A percentile compares a stretch with the other conserved stretches of the same genome.
These are phyloP conservation scores for Cassiopea andromeda DNA, from an alignment of 30 jellyfish, hydroid and myxozoan species.

Conservation along the genomic window DNA sequence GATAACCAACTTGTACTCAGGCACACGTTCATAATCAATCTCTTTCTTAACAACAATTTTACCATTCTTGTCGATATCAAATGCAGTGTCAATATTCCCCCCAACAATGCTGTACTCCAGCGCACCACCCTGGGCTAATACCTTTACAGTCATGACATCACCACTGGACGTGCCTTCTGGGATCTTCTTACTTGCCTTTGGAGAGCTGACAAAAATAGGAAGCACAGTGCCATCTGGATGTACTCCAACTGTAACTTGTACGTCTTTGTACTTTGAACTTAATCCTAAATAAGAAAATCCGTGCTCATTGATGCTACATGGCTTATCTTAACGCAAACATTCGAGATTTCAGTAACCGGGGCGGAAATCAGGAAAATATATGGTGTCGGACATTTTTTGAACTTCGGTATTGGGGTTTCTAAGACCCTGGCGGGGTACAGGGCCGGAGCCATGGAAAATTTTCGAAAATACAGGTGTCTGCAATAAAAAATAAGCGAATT, in stretches of 20 bases:
- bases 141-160: conserved; percentile 41
- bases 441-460: too few relatives aligned
- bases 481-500: too few relatives aligned
- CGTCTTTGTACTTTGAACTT: conserved; percentile 40
- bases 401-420: too few relatives aligned
- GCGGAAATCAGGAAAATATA: too few relatives aligned
- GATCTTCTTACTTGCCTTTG: not conserved
- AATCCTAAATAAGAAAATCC: conserved; percentile 19
- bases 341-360: too few relatives aligned
- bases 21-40: conserved; percentile 72
- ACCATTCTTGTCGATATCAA: conserved; percentile 71
- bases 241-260: conserved; percentile 70
- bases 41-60: conserved; percentile 26
- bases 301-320: not conserved
- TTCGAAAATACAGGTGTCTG: too few relatives aligned
- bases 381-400: too few relatives aligned
- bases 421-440: too few relatives aligned
- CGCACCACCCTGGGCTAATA: conserved; percentile 49
- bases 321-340: not conserved
- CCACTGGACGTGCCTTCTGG: conserved; percentile 74
- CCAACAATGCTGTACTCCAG: conserved; percentile 87
- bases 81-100: conserved; percentile 73
- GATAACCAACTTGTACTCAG: conserved; percentile 65
- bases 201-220: conserved; percentile 55
- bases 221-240: conserved; percentile 52